Percentiles rank a stretch among this genome's conserved stretches.
phyloP scores from a whole-genome alignment of 1,140 invertebrate genomes.

The Asbolus verrucosus region DNA sequence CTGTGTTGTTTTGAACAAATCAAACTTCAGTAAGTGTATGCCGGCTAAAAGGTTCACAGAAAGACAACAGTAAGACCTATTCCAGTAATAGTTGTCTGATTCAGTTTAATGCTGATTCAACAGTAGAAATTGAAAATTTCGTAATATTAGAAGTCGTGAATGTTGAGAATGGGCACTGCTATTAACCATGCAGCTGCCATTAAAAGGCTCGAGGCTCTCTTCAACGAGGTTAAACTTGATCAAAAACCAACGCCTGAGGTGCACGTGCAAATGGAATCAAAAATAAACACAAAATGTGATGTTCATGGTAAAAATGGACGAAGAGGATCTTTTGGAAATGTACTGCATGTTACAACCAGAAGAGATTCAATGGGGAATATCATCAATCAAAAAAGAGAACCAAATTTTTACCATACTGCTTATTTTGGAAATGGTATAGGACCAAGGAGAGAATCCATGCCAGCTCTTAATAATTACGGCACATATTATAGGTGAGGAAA shows the following conservation, averaged over 20 bases:
- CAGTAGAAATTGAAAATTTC: no score
- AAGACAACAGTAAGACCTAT: no score
- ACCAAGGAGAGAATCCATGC: conserved; percentile 66
- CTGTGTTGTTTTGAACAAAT: no score
- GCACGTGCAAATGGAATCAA: conserved; percentile 68
- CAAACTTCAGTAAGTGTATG: no score
- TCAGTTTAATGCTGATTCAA: no score
- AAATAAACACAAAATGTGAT: conserved; percentile 72
- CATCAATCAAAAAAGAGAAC: conserved; percentile 53
- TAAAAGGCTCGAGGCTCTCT: conserved; percentile 77
- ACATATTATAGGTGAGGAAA: conserved; percentile 50
- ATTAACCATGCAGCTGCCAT: conserved; percentile 74
- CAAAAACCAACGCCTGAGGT: conserved; percentile 66
- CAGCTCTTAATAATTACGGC: conserved; percentile 59
- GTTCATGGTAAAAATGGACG: conserved; percentile 76
- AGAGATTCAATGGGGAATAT: conserved; percentile 59
- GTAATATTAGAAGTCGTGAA: background rate
- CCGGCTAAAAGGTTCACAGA: no score
- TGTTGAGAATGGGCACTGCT: conserved; percentile 65
- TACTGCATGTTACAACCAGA: conserved; percentile 59
- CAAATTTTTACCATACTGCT: conserved; percentile 49
- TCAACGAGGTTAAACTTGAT: conserved; percentile 74
- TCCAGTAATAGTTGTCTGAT: no score
- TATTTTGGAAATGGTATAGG: conserved; percentile 57
- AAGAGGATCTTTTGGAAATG: conserved; percentile 69